Evolutionary conservation across 2,113 vertebrate genomes (phyloP).

Genomic region (Perca flavescens): DNA sequence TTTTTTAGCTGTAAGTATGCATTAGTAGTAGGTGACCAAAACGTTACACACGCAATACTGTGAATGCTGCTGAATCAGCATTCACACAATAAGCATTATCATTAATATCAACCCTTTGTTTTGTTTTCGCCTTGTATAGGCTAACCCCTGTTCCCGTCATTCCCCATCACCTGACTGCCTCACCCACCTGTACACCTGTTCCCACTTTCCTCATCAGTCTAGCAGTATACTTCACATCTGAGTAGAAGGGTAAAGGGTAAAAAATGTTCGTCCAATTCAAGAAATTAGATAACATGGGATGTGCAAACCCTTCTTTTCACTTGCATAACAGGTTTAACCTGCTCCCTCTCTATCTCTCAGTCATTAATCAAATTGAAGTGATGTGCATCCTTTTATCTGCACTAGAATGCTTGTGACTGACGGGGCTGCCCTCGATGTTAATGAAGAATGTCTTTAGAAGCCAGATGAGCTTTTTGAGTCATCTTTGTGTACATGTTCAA

Average conservation of each 20-base stretch:
- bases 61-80: too few relatives aligned
- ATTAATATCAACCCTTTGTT: too few relatives aligned
- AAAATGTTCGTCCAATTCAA: neutral
- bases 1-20: too few relatives aligned
- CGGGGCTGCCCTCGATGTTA: neutral
- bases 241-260: neutral
- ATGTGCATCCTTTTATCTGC: neutral
- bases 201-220: neutral
- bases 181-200: neutral
- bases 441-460: neutral
- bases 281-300: neutral
- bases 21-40: too few relatives aligned
- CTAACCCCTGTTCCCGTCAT: neutral
- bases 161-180: neutral
- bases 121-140: too few relatives aligned
- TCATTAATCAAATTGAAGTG: conserved; percentile 3
- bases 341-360: neutral
- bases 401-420: neutral
- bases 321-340: conserved; percentile 1
- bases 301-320: conserved; percentile 4
- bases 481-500: neutral
- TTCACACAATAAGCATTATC: too few relatives aligned
- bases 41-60: too few relatives aligned
- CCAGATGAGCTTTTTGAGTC: neutral
- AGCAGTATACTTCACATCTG: neutral